Evolutionary conservation across 2,797 vertebrate species (phyloP).

Genomic region (Sylvia borin): DNA sequence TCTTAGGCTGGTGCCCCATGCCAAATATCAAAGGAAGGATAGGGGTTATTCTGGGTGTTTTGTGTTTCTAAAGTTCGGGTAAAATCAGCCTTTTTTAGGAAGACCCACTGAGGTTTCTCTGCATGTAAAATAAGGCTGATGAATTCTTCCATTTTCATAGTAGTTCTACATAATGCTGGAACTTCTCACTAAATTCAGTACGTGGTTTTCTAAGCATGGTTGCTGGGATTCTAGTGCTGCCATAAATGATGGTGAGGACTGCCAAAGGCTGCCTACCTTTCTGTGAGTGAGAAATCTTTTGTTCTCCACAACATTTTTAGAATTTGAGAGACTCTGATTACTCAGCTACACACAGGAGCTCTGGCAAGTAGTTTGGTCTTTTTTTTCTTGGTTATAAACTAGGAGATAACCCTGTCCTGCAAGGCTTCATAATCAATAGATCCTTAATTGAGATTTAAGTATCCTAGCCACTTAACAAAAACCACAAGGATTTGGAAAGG

Average conservation of each 20-base stretch:
- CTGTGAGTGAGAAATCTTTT: not conserved
- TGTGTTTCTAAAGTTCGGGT: not conserved
- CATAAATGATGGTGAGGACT: not conserved
- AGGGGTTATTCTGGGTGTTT: not conserved
- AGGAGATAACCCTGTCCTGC: not conserved
- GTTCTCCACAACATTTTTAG: not conserved
- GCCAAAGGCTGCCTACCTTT: not conserved
- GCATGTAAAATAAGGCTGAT: accelerated
- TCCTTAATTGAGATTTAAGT: not conserved
- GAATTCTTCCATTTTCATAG: not conserved
- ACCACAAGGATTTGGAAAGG: not conserved
- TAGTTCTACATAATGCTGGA: not conserved
- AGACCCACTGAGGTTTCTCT: not conserved
- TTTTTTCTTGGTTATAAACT: not conserved
- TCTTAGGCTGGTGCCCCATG: not conserved
- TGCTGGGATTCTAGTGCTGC: not conserved
- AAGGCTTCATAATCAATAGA: not conserved
- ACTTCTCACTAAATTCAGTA: not conserved
- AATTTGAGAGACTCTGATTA: not conserved
- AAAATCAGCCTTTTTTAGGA: not conserved
- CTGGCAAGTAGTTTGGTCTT: not conserved
- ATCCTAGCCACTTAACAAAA: not conserved
- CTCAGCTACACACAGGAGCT: not conserved
- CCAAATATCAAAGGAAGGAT: not conserved
- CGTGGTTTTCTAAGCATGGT: accelerated